Evolutionary conservation across 2,888 invertebrate genomes (phyloP).

Genomic region (Stenolophus ochropezus): DNA sequence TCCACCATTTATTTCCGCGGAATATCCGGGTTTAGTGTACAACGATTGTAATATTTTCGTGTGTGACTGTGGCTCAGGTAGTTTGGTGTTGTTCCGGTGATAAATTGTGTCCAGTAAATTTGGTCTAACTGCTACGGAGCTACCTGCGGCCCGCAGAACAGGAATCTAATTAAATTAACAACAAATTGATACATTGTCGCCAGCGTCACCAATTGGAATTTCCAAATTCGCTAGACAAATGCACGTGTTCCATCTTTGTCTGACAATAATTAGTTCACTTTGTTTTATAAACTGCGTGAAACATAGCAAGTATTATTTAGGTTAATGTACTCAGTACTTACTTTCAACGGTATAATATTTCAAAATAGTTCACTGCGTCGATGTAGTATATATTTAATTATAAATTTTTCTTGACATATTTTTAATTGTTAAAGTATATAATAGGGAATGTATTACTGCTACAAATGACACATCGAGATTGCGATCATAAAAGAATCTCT

Average conservation of each 20-base stretch:
- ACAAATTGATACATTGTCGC: slow-evolving; percentile 52
- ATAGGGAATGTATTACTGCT: no score
- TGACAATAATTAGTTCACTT: neutral
- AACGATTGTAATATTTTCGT: slow-evolving; percentile 10
- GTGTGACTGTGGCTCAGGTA: slow-evolving; percentile 20
- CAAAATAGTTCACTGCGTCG: no score
- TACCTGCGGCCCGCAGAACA: slow-evolving; percentile 27
- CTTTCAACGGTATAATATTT: no score
- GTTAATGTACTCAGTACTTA: no score
- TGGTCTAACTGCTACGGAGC: neutral
- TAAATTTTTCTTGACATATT: no score
- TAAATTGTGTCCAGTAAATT: slow-evolving; percentile 32
- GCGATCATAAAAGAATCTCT: no score
- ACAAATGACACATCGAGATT: no score
- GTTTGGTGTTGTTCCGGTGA: slow-evolving; percentile 16
- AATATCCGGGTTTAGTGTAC: neutral
- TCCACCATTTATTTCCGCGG: neutral
- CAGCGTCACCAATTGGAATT: slow-evolving; percentile 9
- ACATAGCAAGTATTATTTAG: no score
- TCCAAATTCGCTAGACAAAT: slow-evolving; percentile 8
- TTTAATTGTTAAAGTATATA: no score
- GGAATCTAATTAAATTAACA: slow-evolving; percentile 48
- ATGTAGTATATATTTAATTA: no score
- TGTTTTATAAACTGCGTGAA: neutral
- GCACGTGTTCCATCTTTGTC: neutral